These are phyloP conservation scores for Daboia siamensis DNA, from an alignment of 2,113 vertebrate genomes.

Conservation along the genomic window DNA sequence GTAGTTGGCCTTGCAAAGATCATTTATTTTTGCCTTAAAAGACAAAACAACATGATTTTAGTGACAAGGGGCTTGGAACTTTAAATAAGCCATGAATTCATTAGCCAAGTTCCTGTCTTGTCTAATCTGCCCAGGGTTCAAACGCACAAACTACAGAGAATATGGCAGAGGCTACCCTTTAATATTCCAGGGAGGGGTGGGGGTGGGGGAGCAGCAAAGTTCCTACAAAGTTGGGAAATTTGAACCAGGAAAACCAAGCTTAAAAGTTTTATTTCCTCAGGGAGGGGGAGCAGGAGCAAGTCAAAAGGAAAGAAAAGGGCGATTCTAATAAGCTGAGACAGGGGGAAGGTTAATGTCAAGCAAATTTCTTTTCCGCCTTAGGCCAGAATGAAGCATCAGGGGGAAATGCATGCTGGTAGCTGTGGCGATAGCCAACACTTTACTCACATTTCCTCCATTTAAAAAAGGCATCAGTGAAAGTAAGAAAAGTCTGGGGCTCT, in stretches of 20 bases:
- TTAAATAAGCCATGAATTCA: constrained; percentile 43
- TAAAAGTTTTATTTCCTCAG: not conserved
- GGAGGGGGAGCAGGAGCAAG: not conserved
- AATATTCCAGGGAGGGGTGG: constrained; percentile 11
- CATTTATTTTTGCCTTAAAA: not conserved
- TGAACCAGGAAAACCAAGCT: constrained; percentile 13
- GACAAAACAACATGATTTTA: constrained; percentile 8
- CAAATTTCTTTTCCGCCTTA: not conserved
- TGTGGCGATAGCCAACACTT: not conserved
- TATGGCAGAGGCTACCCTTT: constrained; percentile 10
- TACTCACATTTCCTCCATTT: not conserved
- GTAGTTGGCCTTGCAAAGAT: not conserved
- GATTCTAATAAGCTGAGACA: not conserved
- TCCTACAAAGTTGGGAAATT: constrained; percentile 28
- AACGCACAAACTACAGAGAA: constrained; percentile 14
- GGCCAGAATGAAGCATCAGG: not conserved
- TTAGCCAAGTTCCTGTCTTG: constrained; percentile 48
- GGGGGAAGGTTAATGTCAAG: constrained; percentile 1
- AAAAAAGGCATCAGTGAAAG: not conserved
- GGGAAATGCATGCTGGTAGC: not conserved
- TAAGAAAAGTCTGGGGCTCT: not conserved
- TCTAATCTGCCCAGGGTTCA: constrained; percentile 28
- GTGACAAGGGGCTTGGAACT: not conserved
- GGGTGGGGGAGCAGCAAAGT: not conserved
- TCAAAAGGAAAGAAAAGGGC: not conserved